A percentile compares a stretch with the other conserved stretches of the same genome.
phyloP scores from a whole-genome alignment of 1,140 invertebrate species.

The Catajapyx aquilonaris region DNA sequence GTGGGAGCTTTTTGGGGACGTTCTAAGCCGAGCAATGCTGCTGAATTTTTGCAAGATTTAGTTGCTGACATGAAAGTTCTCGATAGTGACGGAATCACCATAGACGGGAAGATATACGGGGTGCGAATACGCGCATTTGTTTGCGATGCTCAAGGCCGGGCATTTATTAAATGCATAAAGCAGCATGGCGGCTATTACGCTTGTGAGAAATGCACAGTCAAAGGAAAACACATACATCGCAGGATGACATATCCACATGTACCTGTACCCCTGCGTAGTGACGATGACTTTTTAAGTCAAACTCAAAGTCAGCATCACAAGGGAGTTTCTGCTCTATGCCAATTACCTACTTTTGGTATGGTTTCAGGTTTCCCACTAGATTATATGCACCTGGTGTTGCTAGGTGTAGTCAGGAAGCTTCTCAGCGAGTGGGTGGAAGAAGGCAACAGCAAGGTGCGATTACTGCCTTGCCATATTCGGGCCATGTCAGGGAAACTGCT shows the following conservation, averaged over 20 bases:
- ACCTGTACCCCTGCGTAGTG: not conserved
- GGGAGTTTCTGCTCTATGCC: not conserved
- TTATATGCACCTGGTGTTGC: conserved; percentile 1
- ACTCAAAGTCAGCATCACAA: not conserved
- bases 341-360: conserved; percentile 1
- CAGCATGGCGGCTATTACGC: not conserved
- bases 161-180: not conserved
- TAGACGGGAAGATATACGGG: no score
- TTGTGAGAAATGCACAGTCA: not conserved
- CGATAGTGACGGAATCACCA: no score
- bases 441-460: not conserved
- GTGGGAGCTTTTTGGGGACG: no score
- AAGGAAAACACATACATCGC: not conserved
- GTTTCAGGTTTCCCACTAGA: conserved; percentile 1
- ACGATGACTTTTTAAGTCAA: not conserved
- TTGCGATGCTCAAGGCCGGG: not conserved
- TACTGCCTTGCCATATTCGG: conserved; percentile 1
- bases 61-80: no score
- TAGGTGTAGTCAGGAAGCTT: conserved; percentile 5
- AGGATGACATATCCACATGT: not conserved
- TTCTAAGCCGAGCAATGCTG: no score
- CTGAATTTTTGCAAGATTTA: no score
- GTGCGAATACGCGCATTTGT: no score
- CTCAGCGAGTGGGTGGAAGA: not conserved
- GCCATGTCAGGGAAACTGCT: conserved; percentile 3